Base-by-base conservation (phyloP, 1,140 invertebrate species). In the Papilio aristodemus region DNA sequence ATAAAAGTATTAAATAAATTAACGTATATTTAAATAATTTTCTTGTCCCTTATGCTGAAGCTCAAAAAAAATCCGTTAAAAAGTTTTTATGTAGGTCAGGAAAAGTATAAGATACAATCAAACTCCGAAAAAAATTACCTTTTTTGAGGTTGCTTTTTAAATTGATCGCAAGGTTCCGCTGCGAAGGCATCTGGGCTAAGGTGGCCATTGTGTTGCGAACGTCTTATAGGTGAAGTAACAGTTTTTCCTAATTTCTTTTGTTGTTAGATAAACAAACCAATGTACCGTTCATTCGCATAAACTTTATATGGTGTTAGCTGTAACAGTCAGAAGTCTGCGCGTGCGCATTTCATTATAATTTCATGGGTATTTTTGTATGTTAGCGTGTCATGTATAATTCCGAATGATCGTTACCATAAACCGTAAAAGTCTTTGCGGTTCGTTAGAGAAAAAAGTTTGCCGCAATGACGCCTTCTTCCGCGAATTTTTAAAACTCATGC, bases 141-240 rank as follows among this genome's bases (percentile, higher is more conserved):
- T 66, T 66, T 46, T 37, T 36, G 32, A 25, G 46, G 46, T 54
- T 13, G 27, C 27, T 13, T 37, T 67, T 62, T 19, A 72, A 74
- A 75, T 71, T 67, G 70, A 71, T 70, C 71, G 69, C 78, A 78
- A 80, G 72, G 74, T 85, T 81, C 78, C 81, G 77, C 72, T 83
- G 71, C 11, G 27, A 72, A 74, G 67, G 70, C 73, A 78, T 83
- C 75, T 79, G 77, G 81, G 81, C 62, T 78, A 74, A 75, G 70
- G 63, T 66, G 43, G 11, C 43, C 66, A 59, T 69, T 68, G 71
- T 73, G 32, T 75, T 75, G 63, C n/a, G 63, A 43, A n/a, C 58
- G 58, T 36, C 70, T 75, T 76, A 72, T 74, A 73, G 72, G 71
- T 75, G 71, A 78, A 75, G 39, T 83, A 83, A 85, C 83, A 79